Evolutionary conservation across 2,888 invertebrate species (phyloP).

Genomic region (Hirudinaria manillensis): DNA sequence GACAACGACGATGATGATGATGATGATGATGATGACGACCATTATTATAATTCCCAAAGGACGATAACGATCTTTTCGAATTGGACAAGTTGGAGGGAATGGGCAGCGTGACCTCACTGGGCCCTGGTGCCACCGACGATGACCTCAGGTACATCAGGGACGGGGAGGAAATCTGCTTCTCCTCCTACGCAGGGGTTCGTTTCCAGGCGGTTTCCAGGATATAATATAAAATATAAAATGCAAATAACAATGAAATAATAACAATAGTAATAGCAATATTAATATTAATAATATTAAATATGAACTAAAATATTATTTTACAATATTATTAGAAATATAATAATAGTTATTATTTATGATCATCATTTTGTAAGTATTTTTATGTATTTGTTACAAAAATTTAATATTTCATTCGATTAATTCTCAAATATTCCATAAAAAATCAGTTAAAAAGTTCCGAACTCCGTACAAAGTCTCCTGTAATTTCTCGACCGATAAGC

Average conservation of each 20-base stretch:
- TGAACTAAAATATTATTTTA: too few species aligned
- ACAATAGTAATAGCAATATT: too few species aligned
- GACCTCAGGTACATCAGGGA: conserved; percentile 26
- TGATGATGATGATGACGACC: conserved; percentile 5
- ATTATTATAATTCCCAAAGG: background rate
- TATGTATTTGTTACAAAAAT: too few species aligned
- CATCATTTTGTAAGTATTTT: too few species aligned
- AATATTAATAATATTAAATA: too few species aligned
- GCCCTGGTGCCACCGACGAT: conserved; percentile 21
- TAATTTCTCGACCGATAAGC: background rate
- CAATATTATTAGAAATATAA: too few species aligned
- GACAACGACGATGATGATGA: conserved; percentile 18
- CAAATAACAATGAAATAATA: too few species aligned
- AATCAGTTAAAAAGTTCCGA: background rate
- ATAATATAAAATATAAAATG: background rate
- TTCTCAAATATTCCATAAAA: too few species aligned
- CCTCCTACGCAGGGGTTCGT: conserved; percentile 2
- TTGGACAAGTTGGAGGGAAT: conserved; percentile 14
- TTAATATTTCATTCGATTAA: too few species aligned
- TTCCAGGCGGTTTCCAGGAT: background rate
- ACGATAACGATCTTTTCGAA: conserved; percentile 15
- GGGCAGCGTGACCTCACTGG: conserved; percentile 23
- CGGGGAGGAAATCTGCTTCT: conserved; percentile 9
- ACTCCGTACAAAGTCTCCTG: background rate
- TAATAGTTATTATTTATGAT: too few species aligned